A percentile compares a stretch with the other conserved stretches of the same genome.
Conservation (phyloP, 2,888 invertebrate species). For the Calameuta idolon region DNA sequence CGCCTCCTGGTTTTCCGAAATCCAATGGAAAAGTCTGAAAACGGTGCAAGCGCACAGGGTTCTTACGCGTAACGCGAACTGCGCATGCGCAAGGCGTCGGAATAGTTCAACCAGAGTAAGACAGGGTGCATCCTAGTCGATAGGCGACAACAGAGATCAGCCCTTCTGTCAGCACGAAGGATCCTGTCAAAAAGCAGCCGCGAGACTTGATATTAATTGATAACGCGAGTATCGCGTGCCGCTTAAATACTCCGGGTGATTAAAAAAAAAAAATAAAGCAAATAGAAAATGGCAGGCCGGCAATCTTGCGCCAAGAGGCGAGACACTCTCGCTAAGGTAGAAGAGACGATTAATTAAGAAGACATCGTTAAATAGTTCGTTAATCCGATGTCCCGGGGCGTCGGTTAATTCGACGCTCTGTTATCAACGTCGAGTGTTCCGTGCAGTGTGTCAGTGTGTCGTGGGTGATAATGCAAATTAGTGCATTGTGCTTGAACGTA, state of each 20-base stretch:
- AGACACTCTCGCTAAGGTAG: not conserved
- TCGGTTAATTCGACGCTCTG: slow-evolving; percentile 2
- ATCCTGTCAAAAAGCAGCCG: slow-evolving; percentile 1
- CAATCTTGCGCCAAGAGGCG: not conserved
- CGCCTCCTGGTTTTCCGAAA: not conserved
- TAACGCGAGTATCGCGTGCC: not conserved
- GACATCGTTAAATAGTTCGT: not conserved
- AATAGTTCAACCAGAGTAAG: slow-evolving; percentile 36
- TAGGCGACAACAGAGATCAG: slow-evolving; percentile 49
- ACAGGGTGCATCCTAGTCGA: slow-evolving; percentile 60
- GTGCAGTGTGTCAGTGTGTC: not conserved
- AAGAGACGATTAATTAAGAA: slow-evolving; percentile 4
- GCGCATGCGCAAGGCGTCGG: slow-evolving; percentile 43
- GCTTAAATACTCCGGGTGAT: not conserved
- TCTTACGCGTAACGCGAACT: not conserved
- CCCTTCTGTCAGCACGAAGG: slow-evolving; percentile 34
- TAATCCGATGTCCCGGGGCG: not conserved
- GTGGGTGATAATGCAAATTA: not conserved
- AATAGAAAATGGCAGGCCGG: slow-evolving; percentile 5
- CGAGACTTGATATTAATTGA: not conserved
- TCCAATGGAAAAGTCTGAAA: not conserved
- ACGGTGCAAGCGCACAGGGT: not conserved
- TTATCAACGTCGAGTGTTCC: slow-evolving; percentile 12
- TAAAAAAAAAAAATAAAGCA: slow-evolving; percentile 8
- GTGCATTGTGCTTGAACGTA: not conserved